Evolutionary conservation across 1,140 invertebrate genomes (phyloP).

Genomic region (Drosophila tsacasi): DNA sequence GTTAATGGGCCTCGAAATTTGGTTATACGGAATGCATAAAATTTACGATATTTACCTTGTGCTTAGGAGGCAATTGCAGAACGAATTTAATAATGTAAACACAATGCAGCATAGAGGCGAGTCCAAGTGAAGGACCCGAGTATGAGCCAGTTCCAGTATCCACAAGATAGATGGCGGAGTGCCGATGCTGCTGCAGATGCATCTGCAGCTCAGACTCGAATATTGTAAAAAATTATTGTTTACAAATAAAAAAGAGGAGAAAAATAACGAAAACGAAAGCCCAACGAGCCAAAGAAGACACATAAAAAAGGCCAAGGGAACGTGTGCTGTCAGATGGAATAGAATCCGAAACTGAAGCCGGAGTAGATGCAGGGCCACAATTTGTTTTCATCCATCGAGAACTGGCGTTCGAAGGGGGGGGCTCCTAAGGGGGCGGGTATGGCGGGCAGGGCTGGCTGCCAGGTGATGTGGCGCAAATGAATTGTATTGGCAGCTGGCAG

Average conservation of each 20-base stretch:
- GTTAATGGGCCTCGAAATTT: constrained; percentile 14
- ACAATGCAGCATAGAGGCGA: constrained; percentile 24
- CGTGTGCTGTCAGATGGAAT: constrained; percentile 53
- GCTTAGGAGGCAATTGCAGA: constrained; percentile 52
- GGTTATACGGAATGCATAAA: constrained; percentile 36
- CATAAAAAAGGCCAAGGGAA: constrained; percentile 60
- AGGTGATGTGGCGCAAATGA: constrained; percentile 73
- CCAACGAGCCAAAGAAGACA: constrained; percentile 46
- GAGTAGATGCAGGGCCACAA: constrained; percentile 48
- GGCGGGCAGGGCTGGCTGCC: constrained; percentile 17
- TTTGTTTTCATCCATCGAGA: constrained; percentile 66
- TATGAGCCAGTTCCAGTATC: constrained; percentile 27
- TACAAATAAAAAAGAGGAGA: constrained; percentile 66
- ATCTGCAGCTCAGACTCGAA: constrained; percentile 48
- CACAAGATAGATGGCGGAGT: constrained; percentile 21
- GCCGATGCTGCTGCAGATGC: constrained; percentile 40
- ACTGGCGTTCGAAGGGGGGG: constrained; percentile 4
- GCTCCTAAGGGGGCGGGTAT: constrained; percentile 21
- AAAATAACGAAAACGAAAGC: constrained; percentile 37
- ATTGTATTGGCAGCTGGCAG: constrained; percentile 79
- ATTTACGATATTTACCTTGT: constrained; percentile 65
- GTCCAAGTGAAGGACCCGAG: not conserved
- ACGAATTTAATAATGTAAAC: constrained; percentile 71
- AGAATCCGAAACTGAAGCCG: constrained; percentile 17
- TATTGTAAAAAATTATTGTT: constrained; percentile 73